Evolutionary conservation across 1,140 invertebrate genomes (phyloP), one percentile per base, ranked within the genome.

Genomic region (Conus ventricosus): DNA sequence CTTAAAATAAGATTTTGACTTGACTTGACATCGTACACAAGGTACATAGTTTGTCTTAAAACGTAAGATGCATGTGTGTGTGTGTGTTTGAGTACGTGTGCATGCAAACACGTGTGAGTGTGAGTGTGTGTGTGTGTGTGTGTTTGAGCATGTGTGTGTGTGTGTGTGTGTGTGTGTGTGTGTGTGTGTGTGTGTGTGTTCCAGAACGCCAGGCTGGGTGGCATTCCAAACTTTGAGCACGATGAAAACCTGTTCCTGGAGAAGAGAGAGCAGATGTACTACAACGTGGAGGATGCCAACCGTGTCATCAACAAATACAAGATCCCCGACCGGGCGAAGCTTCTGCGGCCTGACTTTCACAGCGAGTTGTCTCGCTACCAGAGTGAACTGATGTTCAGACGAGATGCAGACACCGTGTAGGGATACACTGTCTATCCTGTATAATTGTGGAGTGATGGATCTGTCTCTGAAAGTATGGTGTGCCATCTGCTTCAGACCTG

Each of bases 241-340:
- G 95, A 95, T 91, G 94, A 95, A 84, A 93, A 91, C 60, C 88
- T 95, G 25, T 95, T 93, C 87, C 90, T 95, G 75, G 94, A 95
- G 84, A 95, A 95, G 88, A 87, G 94, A 54, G 95, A 95, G 90
- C 95, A 95, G 87, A 94, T 94, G 93, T 86, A 87, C 54, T 95
- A 95, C 89, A 95, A 95, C 91, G 94, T 94, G 4, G 94, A 95
- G 90, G 89, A 93, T 75, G 82, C 94, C 75, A 92, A 91, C 63
- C 90, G 94, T 27, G 93, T 95, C 20, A 92, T 94, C 17, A 89
- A 84, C 13, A 95, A 94, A 85, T 94, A 92, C 85, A 90, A 83
- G 10, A 88, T 93, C 76, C 94, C 94, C 25, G 80, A 91, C 15
- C 90, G 95, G 87, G 91, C 88, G 11, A 85, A 91, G 75, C 92